Evolutionary conservation across 2,888 invertebrate species (phyloP), one percentile per base, ranked within the genome.

Genomic region (Himalopsyche japonica): DNA sequence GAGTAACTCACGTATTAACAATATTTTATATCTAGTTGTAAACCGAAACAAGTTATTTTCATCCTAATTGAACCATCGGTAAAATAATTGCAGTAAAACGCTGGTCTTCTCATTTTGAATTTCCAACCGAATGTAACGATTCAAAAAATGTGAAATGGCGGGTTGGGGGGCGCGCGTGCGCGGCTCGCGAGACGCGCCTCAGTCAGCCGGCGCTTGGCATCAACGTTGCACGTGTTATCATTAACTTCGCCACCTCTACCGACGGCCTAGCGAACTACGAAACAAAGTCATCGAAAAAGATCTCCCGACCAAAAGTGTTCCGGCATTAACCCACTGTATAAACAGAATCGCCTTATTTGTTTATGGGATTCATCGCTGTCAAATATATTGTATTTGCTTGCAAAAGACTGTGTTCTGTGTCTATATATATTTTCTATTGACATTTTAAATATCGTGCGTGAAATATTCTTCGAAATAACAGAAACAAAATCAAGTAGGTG

Each of bases 91-190:
- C 70, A 70, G 27, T 15, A 70, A 70, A 70, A 70, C 27, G 70
- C 27, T 30, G 5, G 24, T 70, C 70, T 27, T 70, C 70, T 70
- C 70, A 70, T 27, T 84, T 81, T 79, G 84, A 80, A 80, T 81
- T 80, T 84, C 77, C 47, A 84, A 81, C 57, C 81, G 84, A 84
- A 82, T 84, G 79, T 78, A 84, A 79, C 85, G 82, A 82, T 85
- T 85, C 83, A 82, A 85, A 85, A 85, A 85, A 70, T 70, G 70
- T 70, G 81, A 76, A 70, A 64, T 37, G 76, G 82, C 81, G 84
- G 82, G 78, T 76, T 78, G 82, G 48, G 84, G 82, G 82, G 84
- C 81, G 84, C 82, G 85, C 83, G 81, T 81, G 85, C 85, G 82
- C 82, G 76, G 37, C 37, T 80, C 49, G 70, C 82, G 82, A 37